Evolutionary conservation across 2,113 vertebrate genomes (phyloP).

Genomic region (Rhizomys pruinosus): DNA sequence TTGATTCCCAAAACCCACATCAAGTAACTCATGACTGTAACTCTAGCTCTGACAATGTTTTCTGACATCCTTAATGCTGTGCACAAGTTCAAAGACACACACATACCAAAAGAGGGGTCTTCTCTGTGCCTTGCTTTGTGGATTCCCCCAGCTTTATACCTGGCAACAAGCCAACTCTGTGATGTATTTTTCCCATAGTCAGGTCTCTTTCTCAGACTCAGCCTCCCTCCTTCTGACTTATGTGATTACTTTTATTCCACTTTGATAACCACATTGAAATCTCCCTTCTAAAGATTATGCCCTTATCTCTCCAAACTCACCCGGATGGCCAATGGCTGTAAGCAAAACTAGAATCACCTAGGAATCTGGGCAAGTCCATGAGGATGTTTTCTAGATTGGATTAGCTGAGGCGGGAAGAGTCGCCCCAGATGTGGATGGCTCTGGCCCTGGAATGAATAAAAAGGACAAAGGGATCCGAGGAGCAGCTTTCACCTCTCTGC

Average conservation of each 20-base stretch:
- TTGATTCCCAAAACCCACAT: neutral
- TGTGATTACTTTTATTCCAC: neutral
- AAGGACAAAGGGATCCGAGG: neutral
- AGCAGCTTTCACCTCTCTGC: too few relatives aligned
- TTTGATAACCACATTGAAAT: neutral
- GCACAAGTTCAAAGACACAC: neutral
- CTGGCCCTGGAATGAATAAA: neutral
- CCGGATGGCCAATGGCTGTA: neutral
- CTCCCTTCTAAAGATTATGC: neutral
- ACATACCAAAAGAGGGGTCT: neutral
- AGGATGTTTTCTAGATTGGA: neutral
- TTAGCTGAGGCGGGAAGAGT: neutral
- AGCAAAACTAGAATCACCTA: neutral
- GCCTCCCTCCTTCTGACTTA: neutral
- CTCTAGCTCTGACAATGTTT: neutral
- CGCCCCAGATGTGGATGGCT: neutral
- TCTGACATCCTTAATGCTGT: too few relatives aligned
- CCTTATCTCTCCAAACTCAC: neutral
- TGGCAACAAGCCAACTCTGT: rapidly evolving
- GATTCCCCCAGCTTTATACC: neutral
- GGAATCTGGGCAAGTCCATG: neutral
- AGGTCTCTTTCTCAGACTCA: neutral
- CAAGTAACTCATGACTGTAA: neutral
- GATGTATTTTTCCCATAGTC: neutral
- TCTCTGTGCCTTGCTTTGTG: rapidly evolving